Conservation (phyloP, 2,797 vertebrate species). For the Hippoglossus hippoglossus region DNA sequence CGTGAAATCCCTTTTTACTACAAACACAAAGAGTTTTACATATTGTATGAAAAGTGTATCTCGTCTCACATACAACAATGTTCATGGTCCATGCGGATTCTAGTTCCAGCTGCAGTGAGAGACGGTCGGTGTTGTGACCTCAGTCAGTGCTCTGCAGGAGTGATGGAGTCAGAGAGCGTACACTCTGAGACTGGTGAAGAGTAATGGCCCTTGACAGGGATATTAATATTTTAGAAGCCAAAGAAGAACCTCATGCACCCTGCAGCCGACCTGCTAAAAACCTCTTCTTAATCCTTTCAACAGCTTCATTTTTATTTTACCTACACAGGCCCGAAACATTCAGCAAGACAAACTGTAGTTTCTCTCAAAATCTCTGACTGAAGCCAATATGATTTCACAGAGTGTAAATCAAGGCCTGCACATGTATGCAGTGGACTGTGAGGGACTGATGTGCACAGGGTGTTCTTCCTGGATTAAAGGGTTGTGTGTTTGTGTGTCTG, state of each 20-base stretch:
- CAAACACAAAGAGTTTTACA: too few relatives aligned
- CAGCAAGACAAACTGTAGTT: too few relatives aligned
- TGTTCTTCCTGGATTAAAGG: background rate
- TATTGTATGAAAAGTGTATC: background rate
- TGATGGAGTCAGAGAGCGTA: constrained; percentile 57
- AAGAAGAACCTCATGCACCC: constrained; percentile 48
- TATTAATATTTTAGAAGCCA: constrained; percentile 74
- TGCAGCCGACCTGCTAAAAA: constrained; percentile 49
- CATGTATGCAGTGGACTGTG: background rate
- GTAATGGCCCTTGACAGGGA: constrained; percentile 70
- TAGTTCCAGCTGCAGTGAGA: constrained; percentile 32
- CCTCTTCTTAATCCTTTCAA: background rate
- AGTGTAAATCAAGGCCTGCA: background rate
- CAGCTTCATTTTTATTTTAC: constrained; percentile 33
- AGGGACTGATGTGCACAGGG: background rate
- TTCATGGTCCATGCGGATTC: constrained; percentile 21
- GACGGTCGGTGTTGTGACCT: constrained; percentile 31
- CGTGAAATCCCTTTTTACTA: too few relatives aligned
- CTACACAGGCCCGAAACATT: constrained; percentile 15
- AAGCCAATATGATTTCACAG: background rate
- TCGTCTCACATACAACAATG: background rate
- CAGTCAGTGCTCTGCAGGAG: constrained; percentile 43
- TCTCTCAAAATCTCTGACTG: background rate
- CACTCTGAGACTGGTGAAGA: constrained; percentile 58
- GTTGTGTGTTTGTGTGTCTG: background rate